Percentiles rank a stretch among this genome's conserved stretches.
phyloP scores from a whole-genome alignment of 2,113 vertebrate species.

The Terrapene triunguis region DNA sequence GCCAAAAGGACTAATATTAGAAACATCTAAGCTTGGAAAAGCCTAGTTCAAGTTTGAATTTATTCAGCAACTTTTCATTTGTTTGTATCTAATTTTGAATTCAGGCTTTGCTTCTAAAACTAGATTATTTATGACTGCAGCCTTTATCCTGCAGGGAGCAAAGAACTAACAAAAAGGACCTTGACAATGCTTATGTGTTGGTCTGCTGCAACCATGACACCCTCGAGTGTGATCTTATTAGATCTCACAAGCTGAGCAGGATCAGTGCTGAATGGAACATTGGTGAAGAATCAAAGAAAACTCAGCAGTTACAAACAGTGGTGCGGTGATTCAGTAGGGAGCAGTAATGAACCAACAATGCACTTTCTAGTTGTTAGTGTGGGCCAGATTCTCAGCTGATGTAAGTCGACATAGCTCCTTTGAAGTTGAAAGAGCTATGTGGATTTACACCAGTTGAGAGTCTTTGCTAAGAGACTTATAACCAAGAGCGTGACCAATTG shows the following conservation, averaged over 20 bases:
- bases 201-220: constrained; percentile 10
- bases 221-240: background rate
- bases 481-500: background rate
- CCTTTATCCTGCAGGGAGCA: background rate
- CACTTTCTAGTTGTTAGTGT: background rate
- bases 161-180: background rate
- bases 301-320: background rate
- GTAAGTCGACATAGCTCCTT: background rate
- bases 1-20: background rate
- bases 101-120: background rate
- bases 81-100: constrained; percentile 13
- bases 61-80: constrained; percentile 7
- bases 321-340: constrained; percentile 11
- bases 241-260: background rate
- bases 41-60: constrained; percentile 1
- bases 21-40: constrained; percentile 12
- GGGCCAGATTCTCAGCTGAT: background rate
- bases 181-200: background rate
- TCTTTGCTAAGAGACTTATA: background rate
- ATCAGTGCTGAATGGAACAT: background rate
- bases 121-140: background rate
- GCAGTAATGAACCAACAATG: background rate
- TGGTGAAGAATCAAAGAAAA: constrained; percentile 27
- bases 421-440: background rate
- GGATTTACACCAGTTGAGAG: background rate